Percentiles rank a stretch among this genome's conserved stretches.
These are phyloP conservation scores for Otus sunia DNA, from an alignment of 2,113 vertebrate genomes.

Conservation along the genomic window DNA sequence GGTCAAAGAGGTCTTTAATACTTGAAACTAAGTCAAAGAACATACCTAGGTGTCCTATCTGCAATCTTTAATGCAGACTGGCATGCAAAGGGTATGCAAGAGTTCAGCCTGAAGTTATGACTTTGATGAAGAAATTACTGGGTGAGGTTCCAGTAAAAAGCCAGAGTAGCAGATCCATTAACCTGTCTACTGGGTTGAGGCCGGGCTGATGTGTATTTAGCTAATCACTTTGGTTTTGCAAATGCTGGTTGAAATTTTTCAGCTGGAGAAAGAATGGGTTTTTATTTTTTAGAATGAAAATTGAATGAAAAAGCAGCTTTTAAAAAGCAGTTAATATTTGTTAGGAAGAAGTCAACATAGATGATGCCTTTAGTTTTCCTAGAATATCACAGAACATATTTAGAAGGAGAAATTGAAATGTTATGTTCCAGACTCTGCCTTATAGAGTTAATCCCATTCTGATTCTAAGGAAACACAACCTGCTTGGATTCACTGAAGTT, in stretches of 20 bases:
- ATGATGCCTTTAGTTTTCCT: background rate
- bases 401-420: background rate
- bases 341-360: background rate
- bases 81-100: background rate
- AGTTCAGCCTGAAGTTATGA: background rate
- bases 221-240: background rate
- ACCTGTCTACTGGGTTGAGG: background rate
- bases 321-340: background rate
- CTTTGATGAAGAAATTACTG: background rate
- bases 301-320: background rate
- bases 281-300: background rate
- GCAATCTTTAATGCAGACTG: background rate
- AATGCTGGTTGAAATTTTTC: background rate
- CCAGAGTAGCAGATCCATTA: background rate
- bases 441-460: background rate
- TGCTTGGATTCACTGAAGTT: background rate
- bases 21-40: background rate
- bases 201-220: background rate
- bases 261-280: background rate
- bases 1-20: background rate
- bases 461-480: background rate
- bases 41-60: background rate
- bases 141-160: background rate
- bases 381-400: background rate
- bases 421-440: background rate